phyloP scores from a whole-genome alignment of 30 jellyfish, hydroid and myxozoan genomes.

The Aurelia sp. region DNA sequence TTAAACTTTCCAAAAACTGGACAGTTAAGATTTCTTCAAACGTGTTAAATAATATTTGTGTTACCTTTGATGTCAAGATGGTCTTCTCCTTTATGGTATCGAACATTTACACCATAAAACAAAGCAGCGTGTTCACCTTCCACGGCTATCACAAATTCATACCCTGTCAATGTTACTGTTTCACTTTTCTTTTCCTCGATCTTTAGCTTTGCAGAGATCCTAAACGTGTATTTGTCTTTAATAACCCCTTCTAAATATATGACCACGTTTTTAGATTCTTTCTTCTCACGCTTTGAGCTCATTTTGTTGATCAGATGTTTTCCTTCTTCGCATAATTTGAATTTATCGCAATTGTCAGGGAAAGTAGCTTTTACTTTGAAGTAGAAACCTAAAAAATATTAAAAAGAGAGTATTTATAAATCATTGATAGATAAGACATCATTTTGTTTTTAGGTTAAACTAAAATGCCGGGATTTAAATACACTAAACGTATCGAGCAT shows the following conservation, averaged over 20 bases:
- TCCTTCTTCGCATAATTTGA: constrained; percentile 4
- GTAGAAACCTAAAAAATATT: background rate
- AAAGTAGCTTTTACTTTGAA: constrained; percentile 2
- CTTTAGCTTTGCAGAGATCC: constrained; percentile 11
- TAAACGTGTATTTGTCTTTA: background rate
- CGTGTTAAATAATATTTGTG: background rate
- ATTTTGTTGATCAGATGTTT: constrained; percentile 5
- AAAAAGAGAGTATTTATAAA: no score
- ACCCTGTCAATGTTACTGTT: constrained; percentile 3
- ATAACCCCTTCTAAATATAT: constrained; percentile 6
- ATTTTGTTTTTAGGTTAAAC: no score
- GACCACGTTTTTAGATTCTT: background rate
- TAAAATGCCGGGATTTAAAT: no score
- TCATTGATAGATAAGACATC: no score
- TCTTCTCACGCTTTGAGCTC: background rate
- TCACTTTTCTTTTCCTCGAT: constrained; percentile 18
- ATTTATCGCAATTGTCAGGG: constrained; percentile 12
- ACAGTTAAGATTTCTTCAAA: background rate
- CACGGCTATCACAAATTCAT: constrained; percentile 5
- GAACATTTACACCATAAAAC: constrained; percentile 18
- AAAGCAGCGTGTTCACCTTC: background rate
- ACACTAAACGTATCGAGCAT: no score
- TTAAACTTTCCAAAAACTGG: no score
- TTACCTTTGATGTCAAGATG: constrained; percentile 10
- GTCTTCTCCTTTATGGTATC: background rate